A percentile compares a stretch with the other conserved stretches of the same genome.
These are phyloP conservation scores for Drosophila burlai DNA, from an alignment of 1,140 invertebrate species.

Conservation along the genomic window DNA sequence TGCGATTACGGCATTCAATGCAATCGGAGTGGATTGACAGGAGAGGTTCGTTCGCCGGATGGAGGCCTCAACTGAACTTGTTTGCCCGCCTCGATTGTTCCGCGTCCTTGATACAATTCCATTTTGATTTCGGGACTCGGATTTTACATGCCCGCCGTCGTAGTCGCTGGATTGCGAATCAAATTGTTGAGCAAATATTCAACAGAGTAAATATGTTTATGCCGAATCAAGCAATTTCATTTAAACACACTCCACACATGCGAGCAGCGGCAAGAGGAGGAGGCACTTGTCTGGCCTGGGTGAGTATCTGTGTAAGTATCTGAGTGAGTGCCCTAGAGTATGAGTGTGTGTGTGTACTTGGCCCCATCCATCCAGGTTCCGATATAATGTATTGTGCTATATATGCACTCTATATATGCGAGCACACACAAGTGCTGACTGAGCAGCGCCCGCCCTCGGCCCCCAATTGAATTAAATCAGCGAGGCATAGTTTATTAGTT, in stretches of 20 bases:
- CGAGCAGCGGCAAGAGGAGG: background rate
- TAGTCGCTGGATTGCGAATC: slow-evolving; percentile 58
- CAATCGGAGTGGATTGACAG: slow-evolving; percentile 27
- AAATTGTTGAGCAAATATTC: slow-evolving; percentile 84
- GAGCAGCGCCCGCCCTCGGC: slow-evolving; percentile 8
- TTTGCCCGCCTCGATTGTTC: slow-evolving; percentile 80
- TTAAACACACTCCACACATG: slow-evolving; percentile 73
- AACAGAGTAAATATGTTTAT: slow-evolving; percentile 84
- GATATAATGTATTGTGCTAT: slow-evolving; percentile 61
- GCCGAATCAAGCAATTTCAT: slow-evolving; percentile 83
- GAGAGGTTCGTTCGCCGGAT: slow-evolving; percentile 9
- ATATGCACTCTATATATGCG: slow-evolving; percentile 7
- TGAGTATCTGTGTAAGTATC: slow-evolving; percentile 10
- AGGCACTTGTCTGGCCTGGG: slow-evolving; percentile 33
- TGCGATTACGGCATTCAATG: slow-evolving; percentile 47
- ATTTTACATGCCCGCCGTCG: slow-evolving; percentile 1
- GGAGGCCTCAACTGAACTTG: slow-evolving; percentile 53
- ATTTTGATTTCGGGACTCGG: slow-evolving; percentile 59
- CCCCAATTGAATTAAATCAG: slow-evolving; percentile 51
- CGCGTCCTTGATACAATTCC: slow-evolving; percentile 80
- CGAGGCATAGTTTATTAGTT: slow-evolving; percentile 65
- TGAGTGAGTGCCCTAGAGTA: slow-evolving; percentile 7
- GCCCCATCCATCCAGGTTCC: slow-evolving; percentile 36
- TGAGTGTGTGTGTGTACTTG: background rate
- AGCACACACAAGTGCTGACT: slow-evolving; percentile 6